Base-by-base conservation (phyloP, 2,113 vertebrate species). In the Ciconia maguari region DNA sequence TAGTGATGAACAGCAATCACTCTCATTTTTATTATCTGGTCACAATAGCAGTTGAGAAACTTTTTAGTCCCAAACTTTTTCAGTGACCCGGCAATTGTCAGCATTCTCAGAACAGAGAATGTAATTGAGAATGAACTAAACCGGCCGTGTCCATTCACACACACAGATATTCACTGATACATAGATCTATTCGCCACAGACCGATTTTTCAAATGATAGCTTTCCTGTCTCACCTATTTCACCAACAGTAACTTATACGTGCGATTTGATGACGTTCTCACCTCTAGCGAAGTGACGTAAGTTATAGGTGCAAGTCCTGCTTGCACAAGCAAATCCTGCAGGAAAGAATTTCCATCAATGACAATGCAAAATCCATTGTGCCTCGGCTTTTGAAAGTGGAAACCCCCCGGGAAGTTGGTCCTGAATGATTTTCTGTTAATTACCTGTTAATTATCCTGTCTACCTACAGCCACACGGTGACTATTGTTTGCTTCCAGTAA, bases 11-110 rank as follows among this genome's bases (percentile, higher is more conserved):
- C 19, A 88, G 51, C 76, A 84, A 55, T 83, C 71, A 72, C 69
- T 78, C 83, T 83, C 38, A 57, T 82, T 94, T 93, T 81, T 87
- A 75, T 89, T 89, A 72, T 84, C 89, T 93, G 75, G 80, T 89
- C 86, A 89, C 44, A 84, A 46, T 19, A 71, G 62, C 44, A 65
- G 19, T 5, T 85, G 69, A 57, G 69, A 89, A 93, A 66, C 26
- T 14, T 78, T 72, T 92, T 36, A 51, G 29, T 58, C 49, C 48
- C 41, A 90, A 84, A 60, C 25, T 10, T 90, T 94, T 95, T 78
- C 52, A 51, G 54, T 64, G 74, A 51, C 69, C 76, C 71, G 88
- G 51, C 64, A 90, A 81, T 84, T 84, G 46, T 27, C 2, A 7
- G 25, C 29, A 9, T 86, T 90, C 68, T 94, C 80, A 48, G 71